Evolutionary conservation across 2,888 invertebrate genomes (phyloP), one percentile per base, ranked within the genome.

Genomic region (Neoascia interrupta): DNA sequence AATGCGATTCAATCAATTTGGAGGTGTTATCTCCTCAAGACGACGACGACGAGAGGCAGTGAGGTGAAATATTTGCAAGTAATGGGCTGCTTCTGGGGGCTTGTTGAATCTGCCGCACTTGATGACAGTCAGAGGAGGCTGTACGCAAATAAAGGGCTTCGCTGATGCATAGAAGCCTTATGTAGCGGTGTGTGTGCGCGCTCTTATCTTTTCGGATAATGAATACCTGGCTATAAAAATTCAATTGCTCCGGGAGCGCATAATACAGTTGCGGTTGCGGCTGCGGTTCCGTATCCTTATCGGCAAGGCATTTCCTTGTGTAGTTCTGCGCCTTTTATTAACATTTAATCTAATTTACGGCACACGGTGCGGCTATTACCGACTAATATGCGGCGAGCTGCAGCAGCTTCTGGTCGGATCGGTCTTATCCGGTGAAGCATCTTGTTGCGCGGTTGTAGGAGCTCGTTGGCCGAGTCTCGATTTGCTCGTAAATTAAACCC

Each of bases 271-370:
- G 6, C n/a, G 28, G 1, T 19, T n/a, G 53, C 60, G 53, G 60
- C 60, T 72, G 10, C 31, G 66, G 76, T 73, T 73, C 73, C 68
- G 68, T 49, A 73, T 79, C 79, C 79, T 79, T 79, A 79, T 79
- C 73, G 60, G 18, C 31, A 11, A 34, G 54, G 54, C 66, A 28
- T 61, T 73, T 73, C 54, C 73, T 68, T 79, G 66, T 73, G 79
- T 68, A 73, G 58, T 66, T 79, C 73, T 61, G 66, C 73, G 79
- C 79, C 79, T 79, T 79, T 79, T 79, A 79, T 79, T 79, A 79
- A 79, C 79, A 73, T 79, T 79, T 79, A 79, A 79, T 79, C 79
- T 79, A 79, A 79, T 79, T 79, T 79, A 79, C 79, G 79, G 79
- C 79, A 73, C 79, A 79, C 79, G 79, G 79, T 56, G 54, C 54